phyloP scores from a whole-genome alignment of 1,140 invertebrate species.

The Cherax destructor region DNA sequence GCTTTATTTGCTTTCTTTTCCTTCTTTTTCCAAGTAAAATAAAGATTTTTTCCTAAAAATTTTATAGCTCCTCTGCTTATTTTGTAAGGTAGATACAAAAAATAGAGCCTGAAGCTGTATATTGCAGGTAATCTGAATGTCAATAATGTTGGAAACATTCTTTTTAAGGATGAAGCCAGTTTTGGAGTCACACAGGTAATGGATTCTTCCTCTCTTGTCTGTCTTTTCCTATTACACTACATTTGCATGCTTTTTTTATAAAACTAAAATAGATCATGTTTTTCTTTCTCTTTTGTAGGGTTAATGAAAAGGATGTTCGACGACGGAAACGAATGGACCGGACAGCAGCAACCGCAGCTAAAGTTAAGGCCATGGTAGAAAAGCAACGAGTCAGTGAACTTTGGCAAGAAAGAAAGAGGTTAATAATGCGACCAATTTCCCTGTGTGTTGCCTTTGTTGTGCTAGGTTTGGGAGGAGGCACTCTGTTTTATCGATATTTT shows the following conservation, averaged over 20 bases:
- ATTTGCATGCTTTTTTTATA: background rate
- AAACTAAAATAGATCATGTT: background rate
- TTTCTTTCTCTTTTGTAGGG: conserved; percentile 6
- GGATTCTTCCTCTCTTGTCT: background rate
- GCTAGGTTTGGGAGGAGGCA: conserved; percentile 53
- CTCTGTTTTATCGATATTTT: conserved; percentile 60
- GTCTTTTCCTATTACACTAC: background rate
- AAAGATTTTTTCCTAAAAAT: too few species aligned
- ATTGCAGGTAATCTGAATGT: background rate
- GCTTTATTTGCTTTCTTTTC: too few species aligned
- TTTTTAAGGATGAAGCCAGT: too few species aligned
- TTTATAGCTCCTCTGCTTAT: too few species aligned
- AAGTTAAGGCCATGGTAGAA: conserved; percentile 72
- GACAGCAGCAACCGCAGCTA: conserved; percentile 71
- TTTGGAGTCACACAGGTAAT: background rate
- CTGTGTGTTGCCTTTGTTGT: conserved; percentile 65
- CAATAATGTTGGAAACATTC: too few species aligned
- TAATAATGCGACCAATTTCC: conserved; percentile 70
- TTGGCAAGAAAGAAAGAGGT: conserved; percentile 73
- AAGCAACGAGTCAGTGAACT: conserved; percentile 72
- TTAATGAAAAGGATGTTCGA: conserved; percentile 38
- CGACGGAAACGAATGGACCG: conserved; percentile 50
- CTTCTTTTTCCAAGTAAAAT: too few species aligned
- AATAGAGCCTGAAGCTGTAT: too few species aligned
- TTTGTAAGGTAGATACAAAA: too few species aligned